Base-by-base conservation (phyloP, 1,140 invertebrate genomes). In the Ips typographus region DNA sequence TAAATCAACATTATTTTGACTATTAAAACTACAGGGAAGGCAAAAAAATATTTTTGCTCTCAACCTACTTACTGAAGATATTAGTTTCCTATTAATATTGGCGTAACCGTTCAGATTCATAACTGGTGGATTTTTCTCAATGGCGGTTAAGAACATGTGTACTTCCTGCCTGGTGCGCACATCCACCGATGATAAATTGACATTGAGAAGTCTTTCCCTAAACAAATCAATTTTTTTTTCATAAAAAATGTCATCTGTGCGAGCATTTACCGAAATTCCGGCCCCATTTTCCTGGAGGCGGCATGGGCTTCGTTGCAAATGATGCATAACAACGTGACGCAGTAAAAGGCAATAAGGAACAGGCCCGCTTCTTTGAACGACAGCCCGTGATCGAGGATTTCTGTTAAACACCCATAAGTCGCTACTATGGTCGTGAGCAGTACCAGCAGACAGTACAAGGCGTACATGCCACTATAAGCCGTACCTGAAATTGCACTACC, bases 391-490 rank as follows among this genome's bases (percentile, higher is more conserved):
- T 89, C 88, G 44, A 89, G 78, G 72, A 89, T 88, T 77, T 89
- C 88, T 52, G 87, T 87, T n/a, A 89, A 79, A 6, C 83, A 84
- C 1, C 88, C 87, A 69, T 89, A 89, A 7, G 85, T 82, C 2
- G 88, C 88, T 49, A 89, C 87, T 36, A 88, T 89, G 3, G 87
- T 89, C 2, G 87, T 89, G 71, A 89, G 85, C 75, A 89, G 86
- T 43, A 89, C 87, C 1, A 89, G 83, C 75, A 89, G 81, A 71
- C 88, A 89, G 75, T 88, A 88, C 74, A 89, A 86, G 8, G 86
- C 87, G 71, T 89, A 89, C 87, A 89, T 88, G 71, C 88, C 88
- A 38, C 87, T 87, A 75, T 89, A 89, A 2, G 87, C 88, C 52
- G 85, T 82, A 47, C 85, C 84, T 85, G 75, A n/a, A 68, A 41